Base-by-base conservation (phyloP, 2,888 invertebrate genomes). In the Diaphora mendica region DNA sequence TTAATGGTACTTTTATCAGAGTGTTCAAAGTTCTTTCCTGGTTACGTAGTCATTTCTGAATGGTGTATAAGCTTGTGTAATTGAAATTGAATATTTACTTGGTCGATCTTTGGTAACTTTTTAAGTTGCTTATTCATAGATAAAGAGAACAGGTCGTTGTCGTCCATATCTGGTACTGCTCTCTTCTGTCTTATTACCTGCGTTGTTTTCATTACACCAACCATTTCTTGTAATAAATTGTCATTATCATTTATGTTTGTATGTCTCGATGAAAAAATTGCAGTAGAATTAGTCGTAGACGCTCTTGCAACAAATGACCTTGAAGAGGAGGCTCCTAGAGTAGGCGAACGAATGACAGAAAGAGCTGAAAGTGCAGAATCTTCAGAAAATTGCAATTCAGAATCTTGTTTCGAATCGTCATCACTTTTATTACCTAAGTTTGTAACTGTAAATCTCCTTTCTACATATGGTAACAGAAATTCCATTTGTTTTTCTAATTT, bases 401-500 rank as follows among this genome's bases (percentile, higher is more conserved):
- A n/a, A n/a, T n/a, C n/a, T n/a, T n/a, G n/a, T n/a, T n/a, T n/a
- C n/a, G n/a, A n/a, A n/a, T n/a, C n/a, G n/a, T n/a, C n/a, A n/a
- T n/a, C n/a, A n/a, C n/a, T n/a, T n/a, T n/a, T n/a, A n/a, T n/a
- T n/a, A 39, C 39, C 39, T 3, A 59, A 59, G 23, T 59, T n/a
- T 3, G 59, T 59, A 8, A n/a, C 23, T 1, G 23, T 59, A 8
- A 8, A n/a, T 59, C 23, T 59, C 17, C 59, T 8, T 23, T 59
- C n/a, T 3, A 59, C 20, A 59, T 59, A n/a, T 59, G 20, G 59
- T 23, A 20, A 59, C 8, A 59, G 59, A 59, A 59, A 59, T n/a
- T 59, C 59, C 59, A 59, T 59, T 59, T 59, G n/a, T n/a, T 59
- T 59, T 59, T 59, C 59, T 17, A 59, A 59, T 23, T 59, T 59